Conservation (phyloP, 2,113 vertebrate genomes). For the Colinus virginianus region DNA sequence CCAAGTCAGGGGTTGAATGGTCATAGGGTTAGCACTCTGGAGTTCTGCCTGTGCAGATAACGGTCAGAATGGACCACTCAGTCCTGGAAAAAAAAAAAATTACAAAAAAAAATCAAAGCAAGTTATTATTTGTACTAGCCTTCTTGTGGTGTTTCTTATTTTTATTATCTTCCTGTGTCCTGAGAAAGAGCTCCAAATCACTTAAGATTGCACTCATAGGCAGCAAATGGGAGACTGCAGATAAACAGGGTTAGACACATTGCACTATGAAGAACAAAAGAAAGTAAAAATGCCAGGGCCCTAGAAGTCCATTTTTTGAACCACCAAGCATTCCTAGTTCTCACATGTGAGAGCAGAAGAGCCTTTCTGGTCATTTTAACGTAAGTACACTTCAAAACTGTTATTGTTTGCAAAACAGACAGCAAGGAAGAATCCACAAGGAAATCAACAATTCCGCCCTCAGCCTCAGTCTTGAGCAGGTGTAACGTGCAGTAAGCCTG, state of each 20-base stretch:
- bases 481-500: not conserved
- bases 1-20: not conserved
- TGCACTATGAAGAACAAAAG: not conserved
- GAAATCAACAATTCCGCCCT: not conserved
- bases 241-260: not conserved
- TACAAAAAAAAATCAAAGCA: not conserved
- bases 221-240: not conserved
- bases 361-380: not conserved
- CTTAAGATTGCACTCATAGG: not conserved
- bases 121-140: not conserved
- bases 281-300: not conserved
- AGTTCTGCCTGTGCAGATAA: not conserved
- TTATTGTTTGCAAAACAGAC: not conserved
- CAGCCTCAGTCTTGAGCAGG: not conserved
- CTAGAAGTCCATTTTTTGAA: not conserved
- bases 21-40: not conserved
- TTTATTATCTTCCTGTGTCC: not conserved
- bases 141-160: not conserved
- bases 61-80: not conserved
- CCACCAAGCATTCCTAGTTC: not conserved
- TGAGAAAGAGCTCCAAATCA: not conserved
- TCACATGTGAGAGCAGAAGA: not conserved
- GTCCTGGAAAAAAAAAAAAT: not conserved
- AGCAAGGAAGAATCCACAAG: not conserved
- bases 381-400: rapidly evolving